phyloP scores from a whole-genome alignment of 2,888 invertebrate species.

The Ischnura elegans region DNA sequence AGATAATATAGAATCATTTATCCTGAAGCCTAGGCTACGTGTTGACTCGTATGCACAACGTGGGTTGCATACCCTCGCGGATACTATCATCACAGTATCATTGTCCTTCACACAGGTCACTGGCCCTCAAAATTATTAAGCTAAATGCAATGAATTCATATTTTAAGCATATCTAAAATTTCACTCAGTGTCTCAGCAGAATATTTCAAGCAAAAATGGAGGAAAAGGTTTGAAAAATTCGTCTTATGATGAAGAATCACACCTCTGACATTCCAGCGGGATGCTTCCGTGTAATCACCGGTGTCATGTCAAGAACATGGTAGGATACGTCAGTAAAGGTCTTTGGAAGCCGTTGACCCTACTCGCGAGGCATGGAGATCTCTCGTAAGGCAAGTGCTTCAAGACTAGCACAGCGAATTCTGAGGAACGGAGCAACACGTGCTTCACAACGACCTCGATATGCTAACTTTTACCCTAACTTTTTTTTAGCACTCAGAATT shows the following conservation, averaged over 20 bases:
- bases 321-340: background rate
- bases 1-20: background rate
- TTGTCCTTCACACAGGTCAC: too few species aligned
- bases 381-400: background rate
- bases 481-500: background rate
- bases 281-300: background rate
- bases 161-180: too few species aligned
- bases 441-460: background rate
- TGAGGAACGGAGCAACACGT: background rate
- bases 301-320: too few species aligned
- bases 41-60: background rate
- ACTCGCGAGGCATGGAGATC: background rate
- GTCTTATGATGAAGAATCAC: too few species aligned
- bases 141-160: too few species aligned
- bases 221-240: too few species aligned
- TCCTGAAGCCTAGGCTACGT: background rate
- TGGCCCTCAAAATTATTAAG: too few species aligned
- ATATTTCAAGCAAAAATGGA: too few species aligned
- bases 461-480: background rate
- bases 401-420: background rate
- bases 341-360: background rate
- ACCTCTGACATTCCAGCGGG: too few species aligned
- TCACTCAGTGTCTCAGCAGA: too few species aligned
- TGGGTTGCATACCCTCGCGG: background rate
- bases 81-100: background rate